These are phyloP conservation scores for Micromys minutus DNA, from an alignment of 2,113 vertebrate genomes.

Conservation along the genomic window DNA sequence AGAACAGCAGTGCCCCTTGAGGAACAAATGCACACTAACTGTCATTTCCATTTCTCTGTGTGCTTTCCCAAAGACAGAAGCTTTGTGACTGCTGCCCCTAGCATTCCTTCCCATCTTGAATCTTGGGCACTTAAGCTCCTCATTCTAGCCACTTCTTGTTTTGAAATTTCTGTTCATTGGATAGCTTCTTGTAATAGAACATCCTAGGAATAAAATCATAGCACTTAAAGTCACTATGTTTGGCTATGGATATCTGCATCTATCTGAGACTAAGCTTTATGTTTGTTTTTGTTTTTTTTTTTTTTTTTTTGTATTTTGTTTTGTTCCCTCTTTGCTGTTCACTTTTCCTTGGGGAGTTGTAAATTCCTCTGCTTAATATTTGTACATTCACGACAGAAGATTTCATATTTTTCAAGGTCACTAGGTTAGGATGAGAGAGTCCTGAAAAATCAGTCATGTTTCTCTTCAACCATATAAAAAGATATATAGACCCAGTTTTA, in stretches of 20 bases:
- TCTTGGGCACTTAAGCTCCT: not conserved
- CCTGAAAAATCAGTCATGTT: not conserved
- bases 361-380: not conserved
- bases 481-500: conserved; percentile 20
- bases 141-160: not conserved
- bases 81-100: not conserved
- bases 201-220: not conserved
- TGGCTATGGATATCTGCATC: too few species aligned
- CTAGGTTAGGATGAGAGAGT: not conserved
- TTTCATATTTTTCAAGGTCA: not conserved
- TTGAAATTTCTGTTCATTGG: not conserved
- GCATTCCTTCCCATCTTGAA: not conserved
- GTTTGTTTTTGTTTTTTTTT: too few species aligned
- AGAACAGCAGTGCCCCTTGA: not conserved
- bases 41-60: accelerated
- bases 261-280: not conserved
- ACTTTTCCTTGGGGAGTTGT: not conserved
- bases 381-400: not conserved
- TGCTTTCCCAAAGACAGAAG: not conserved
- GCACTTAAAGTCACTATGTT: not conserved
- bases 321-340: not conserved
- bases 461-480: not conserved
- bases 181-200: not conserved
- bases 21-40: not conserved
- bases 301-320: too few species aligned